A percentile compares a stretch with the other conserved stretches of the same genome.
These are phyloP conservation scores for Neofelis nebulosa DNA, from an alignment of 2,113 vertebrate species.

Conservation along the genomic window DNA sequence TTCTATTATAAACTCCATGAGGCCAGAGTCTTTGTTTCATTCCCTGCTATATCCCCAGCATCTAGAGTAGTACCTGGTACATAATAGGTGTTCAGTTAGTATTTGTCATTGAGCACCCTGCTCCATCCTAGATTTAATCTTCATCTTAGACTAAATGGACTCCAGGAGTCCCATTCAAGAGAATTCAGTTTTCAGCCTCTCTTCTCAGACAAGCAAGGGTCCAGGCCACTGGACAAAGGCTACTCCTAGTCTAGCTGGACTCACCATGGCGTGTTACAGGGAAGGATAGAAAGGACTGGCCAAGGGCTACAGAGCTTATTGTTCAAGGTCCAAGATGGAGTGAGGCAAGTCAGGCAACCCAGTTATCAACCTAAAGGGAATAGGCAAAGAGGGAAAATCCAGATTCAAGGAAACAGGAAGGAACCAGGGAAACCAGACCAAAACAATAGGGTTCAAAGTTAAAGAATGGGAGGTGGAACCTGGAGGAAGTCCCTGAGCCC, in stretches of 20 bases:
- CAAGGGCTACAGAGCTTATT: neutral
- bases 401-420: slow-evolving; percentile 76
- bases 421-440: slow-evolving; percentile 71
- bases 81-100: neutral
- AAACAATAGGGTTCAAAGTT: slow-evolving; percentile 77
- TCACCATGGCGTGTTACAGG: neutral
- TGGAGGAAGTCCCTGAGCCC: slow-evolving; percentile 68
- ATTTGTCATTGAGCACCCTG: neutral
- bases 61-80: neutral
- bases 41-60: neutral
- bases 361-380: slow-evolving; percentile 53
- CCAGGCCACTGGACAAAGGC: neutral
- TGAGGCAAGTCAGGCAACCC: neutral
- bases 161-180: neutral
- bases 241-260: neutral
- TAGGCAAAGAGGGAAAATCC: slow-evolving; percentile 65
- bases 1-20: neutral
- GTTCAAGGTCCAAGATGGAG: neutral
- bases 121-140: neutral
- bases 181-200: neutral
- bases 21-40: neutral
- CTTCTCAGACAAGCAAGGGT: neutral
- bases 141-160: neutral
- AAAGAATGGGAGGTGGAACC: slow-evolving; percentile 73
- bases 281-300: neutral